These are phyloP conservation scores for Blastobasis lacticolella DNA, from an alignment of 2,888 invertebrate species.

Conservation along the genomic window DNA sequence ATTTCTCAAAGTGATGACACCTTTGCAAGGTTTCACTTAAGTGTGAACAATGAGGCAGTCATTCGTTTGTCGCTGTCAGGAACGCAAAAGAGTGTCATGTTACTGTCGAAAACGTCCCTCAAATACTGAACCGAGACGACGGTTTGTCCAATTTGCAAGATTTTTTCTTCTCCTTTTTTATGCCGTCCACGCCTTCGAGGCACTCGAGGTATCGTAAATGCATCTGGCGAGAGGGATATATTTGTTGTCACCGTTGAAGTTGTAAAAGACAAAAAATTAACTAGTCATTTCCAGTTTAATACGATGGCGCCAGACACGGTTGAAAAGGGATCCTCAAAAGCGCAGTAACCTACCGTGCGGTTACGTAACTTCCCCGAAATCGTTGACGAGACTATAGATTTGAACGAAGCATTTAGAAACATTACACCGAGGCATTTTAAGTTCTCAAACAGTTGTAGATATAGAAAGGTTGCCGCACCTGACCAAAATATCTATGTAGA, in stretches of 20 bases:
- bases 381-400: not conserved
- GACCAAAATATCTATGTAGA: slow-evolving; percentile 24
- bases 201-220: slow-evolving; percentile 17
- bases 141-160: slow-evolving; percentile 13
- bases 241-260: slow-evolving; percentile 16
- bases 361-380: not conserved
- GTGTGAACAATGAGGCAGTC: no score
- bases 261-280: slow-evolving; percentile 6
- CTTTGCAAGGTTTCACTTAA: not conserved
- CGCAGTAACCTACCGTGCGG: no score
- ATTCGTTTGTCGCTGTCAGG: no score
- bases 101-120: no score
- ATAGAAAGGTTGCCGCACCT: slow-evolving; percentile 7
- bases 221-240: slow-evolving; percentile 8
- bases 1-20: not conserved
- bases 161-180: slow-evolving; percentile 14
- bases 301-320: slow-evolving; percentile 23
- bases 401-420: slow-evolving; percentile 1
- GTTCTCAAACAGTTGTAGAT: slow-evolving; percentile 12
- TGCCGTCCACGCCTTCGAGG: slow-evolving; percentile 14
- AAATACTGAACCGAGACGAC: no score
- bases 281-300: slow-evolving; percentile 12
- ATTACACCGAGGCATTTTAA: slow-evolving; percentile 2
- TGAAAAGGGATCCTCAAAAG: slow-evolving; percentile 2
- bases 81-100: no score